A percentile compares a stretch with the other conserved stretches of the same genome.
Conservation (phyloP, 2,797 vertebrate genomes). For the Anguilla obscura region DNA sequence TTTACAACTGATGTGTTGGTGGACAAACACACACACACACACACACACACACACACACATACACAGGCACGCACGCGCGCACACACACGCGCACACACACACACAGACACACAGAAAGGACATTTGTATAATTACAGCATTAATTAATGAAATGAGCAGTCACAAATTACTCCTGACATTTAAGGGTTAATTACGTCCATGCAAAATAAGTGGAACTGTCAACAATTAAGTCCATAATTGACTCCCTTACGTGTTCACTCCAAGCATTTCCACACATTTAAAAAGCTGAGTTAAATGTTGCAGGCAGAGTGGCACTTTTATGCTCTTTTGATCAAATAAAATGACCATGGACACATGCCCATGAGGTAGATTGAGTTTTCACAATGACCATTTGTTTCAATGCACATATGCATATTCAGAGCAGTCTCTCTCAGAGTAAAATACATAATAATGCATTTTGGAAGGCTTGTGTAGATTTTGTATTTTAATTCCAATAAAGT, state of each 20-base stretch:
- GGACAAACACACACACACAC: background rate
- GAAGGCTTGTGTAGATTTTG: background rate
- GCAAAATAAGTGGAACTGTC: conserved; percentile 25
- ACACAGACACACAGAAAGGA: background rate
- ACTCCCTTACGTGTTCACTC: background rate
- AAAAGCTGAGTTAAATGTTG: background rate
- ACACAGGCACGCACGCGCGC: conserved; percentile 34
- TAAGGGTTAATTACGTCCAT: conserved; percentile 24
- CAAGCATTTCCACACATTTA: background rate
- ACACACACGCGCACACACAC: conserved; percentile 25
- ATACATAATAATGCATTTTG: no score
- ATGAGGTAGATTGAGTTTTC: background rate
- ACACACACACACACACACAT: background rate
- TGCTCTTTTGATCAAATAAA: background rate
- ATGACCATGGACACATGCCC: background rate
- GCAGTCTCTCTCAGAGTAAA: no score
- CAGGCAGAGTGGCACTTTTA: background rate
- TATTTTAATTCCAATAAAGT: background rate
- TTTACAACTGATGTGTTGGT: background rate
- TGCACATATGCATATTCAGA: background rate
- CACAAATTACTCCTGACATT: conserved; percentile 18
- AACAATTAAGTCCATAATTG: conserved; percentile 13
- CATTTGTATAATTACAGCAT: conserved; percentile 11
- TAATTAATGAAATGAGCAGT: background rate
- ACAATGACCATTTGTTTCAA: background rate